Conservation (phyloP, 2,888 invertebrate species). For the Celastrina argiolus region DNA sequence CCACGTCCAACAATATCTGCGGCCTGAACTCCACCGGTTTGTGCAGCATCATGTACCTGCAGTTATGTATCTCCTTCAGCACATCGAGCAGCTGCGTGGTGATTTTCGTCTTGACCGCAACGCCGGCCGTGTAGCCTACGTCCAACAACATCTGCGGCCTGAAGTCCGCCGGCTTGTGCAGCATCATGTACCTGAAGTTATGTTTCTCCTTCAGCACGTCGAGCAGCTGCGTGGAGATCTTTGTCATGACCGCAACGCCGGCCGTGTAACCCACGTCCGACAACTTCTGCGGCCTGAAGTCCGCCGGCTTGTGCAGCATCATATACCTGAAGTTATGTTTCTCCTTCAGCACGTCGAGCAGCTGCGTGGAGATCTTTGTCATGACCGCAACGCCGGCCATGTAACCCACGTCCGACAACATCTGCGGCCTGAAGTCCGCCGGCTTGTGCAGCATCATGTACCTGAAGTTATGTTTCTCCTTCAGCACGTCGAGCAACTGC, state of each 20-base stretch:
- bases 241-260: constrained; percentile 62
- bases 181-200: constrained; percentile 61
- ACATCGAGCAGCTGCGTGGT: constrained; percentile 50
- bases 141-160: constrained; percentile 49
- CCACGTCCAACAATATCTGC: constrained; percentile 46
- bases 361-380: constrained; percentile 57
- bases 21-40: constrained; percentile 43
- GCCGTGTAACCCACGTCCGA: constrained; percentile 47
- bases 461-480: constrained; percentile 61
- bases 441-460: constrained; percentile 50
- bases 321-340: constrained; percentile 60
- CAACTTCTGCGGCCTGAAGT: constrained; percentile 50
- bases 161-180: constrained; percentile 47
- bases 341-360: constrained; percentile 52
- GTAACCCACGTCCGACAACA: constrained; percentile 49
- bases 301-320: constrained; percentile 49
- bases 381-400: constrained; percentile 56
- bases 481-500: constrained; percentile 51
- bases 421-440: constrained; percentile 44
- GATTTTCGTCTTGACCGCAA: constrained; percentile 62
- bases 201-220: constrained; percentile 52
- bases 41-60: constrained; percentile 44
- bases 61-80: constrained; percentile 56
- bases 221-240: constrained; percentile 53
- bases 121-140: constrained; percentile 48